Base-by-base conservation (phyloP, 2,797 vertebrate genomes). In the Tinamus major region DNA sequence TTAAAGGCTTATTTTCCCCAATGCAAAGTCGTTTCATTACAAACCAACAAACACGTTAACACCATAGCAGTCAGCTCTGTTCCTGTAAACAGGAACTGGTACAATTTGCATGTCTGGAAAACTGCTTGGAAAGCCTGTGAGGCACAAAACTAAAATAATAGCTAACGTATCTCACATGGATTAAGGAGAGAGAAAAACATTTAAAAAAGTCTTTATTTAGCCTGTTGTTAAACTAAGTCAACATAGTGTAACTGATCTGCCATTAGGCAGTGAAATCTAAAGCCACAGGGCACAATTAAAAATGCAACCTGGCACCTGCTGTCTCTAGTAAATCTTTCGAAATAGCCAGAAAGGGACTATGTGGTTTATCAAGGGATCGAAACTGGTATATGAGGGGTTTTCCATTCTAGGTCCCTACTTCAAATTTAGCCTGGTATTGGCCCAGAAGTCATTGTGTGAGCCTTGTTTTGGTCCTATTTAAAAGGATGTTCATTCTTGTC, bases 241-340 rank as follows among this genome's bases (percentile, higher is more conserved):
- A 48, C 31, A 67, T 21, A 81, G 65, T 76, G 93, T 96, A 97
- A 96, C 86, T 93, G 92, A 96, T 96, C 93, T 92, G 79, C 85
- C 78, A 93, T 91, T 96, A 96, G 85, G 46, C 53, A 74, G 77
- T 92, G 95, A 96, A 96, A 92, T 69, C 75, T 72, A 90, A 95
- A 88, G 87, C 93, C 94, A 92, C 0, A 3, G 84, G 84, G 37
- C 61, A 51, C 91, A 96, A 96, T 96, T 96, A 97, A 93, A 77
- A 96, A 96, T 69, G 79, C 77, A 95, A 63, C 51, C 29, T 87
- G 69, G 89, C 72, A 96, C 91, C 96, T 95, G 86, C 85, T 94
- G 56, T 87, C 80, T 93, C 78, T 59, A 80, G 63, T 37, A 42
- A 24, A 80, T 19, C 53, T 95, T 94, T 69, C 75, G 59, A 96